A percentile compares a stretch with the other conserved stretches of the same genome.
phyloP scores from a whole-genome alignment of 2,797 vertebrate species.

The Triplophysa bombifrons region DNA sequence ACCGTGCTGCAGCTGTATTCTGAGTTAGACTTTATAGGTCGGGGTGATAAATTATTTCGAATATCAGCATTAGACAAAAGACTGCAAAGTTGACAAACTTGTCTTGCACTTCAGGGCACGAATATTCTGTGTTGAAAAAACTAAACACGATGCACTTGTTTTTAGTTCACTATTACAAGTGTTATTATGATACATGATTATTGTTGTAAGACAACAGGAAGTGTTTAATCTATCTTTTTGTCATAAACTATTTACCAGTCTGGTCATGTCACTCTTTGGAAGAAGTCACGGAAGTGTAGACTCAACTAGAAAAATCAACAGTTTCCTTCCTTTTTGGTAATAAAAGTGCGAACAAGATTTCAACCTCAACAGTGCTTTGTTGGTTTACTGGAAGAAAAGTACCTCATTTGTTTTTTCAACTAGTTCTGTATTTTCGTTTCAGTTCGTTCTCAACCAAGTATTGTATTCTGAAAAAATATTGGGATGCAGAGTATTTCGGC shows the following conservation, averaged over 20 bases:
- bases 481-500: no score
- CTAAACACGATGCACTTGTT: neutral
- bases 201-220: neutral
- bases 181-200: neutral
- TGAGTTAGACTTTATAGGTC: neutral
- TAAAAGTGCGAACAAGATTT: conserved; percentile 14
- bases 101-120: neutral
- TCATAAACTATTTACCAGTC: neutral
- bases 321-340: neutral
- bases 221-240: neutral
- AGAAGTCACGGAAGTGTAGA: neutral
- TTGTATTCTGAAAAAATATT: no score
- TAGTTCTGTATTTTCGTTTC: conserved; percentile 2
- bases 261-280: neutral
- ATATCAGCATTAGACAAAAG: neutral
- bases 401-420: neutral
- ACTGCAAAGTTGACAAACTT: neutral
- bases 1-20: conserved; percentile 11
- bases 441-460: neutral
- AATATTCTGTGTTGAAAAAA: neutral
- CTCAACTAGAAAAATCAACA: neutral
- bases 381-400: neutral
- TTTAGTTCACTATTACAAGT: neutral
- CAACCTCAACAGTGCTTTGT: neutral
- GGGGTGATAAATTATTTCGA: neutral